A percentile compares a stretch with the other conserved stretches of the same genome.
Conservation (phyloP, 2,888 invertebrate species). For the Epinotia nisella region DNA sequence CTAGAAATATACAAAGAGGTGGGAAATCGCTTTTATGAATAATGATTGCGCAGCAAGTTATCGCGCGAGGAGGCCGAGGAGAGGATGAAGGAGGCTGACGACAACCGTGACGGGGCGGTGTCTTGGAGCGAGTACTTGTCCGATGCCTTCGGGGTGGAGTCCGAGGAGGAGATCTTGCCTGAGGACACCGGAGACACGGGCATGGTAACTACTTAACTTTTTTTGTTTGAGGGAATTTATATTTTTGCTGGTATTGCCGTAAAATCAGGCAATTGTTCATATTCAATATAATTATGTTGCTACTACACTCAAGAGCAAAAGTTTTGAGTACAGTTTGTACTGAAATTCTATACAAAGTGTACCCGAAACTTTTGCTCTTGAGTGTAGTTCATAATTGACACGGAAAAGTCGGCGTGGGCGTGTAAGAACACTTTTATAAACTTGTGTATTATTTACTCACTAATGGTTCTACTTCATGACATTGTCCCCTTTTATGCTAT, state of each 20-base stretch:
- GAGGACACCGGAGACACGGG: slow-evolving; percentile 82
- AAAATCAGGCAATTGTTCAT: not conserved
- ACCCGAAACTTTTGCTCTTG: too few species aligned
- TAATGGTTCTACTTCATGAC: too few species aligned
- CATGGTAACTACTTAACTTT: slow-evolving; percentile 57
- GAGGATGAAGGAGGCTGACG: slow-evolving; percentile 93
- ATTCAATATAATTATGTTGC: too few species aligned
- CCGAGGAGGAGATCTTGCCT: slow-evolving; percentile 81
- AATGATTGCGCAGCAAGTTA: slow-evolving; percentile 85
- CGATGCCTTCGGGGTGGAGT: slow-evolving; percentile 93
- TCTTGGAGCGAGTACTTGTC: slow-evolving; percentile 96
- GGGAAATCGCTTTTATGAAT: too few species aligned
- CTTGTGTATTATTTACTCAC: not conserved
- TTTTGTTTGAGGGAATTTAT: too few species aligned
- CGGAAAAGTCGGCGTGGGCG: too few species aligned
- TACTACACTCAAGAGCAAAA: too few species aligned
- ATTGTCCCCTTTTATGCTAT: too few species aligned
- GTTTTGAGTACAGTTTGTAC: too few species aligned
- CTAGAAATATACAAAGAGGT: too few species aligned
- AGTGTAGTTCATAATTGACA: not conserved
- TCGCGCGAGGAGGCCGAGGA: slow-evolving; percentile 95
- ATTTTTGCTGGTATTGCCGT: too few species aligned
- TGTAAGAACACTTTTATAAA: not conserved
- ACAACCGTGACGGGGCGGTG: slow-evolving; percentile 91
- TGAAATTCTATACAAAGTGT: too few species aligned